These are phyloP conservation scores for Pogoniulus pusillus DNA, from an alignment of 2,797 vertebrate species.

Conservation along the genomic window DNA sequence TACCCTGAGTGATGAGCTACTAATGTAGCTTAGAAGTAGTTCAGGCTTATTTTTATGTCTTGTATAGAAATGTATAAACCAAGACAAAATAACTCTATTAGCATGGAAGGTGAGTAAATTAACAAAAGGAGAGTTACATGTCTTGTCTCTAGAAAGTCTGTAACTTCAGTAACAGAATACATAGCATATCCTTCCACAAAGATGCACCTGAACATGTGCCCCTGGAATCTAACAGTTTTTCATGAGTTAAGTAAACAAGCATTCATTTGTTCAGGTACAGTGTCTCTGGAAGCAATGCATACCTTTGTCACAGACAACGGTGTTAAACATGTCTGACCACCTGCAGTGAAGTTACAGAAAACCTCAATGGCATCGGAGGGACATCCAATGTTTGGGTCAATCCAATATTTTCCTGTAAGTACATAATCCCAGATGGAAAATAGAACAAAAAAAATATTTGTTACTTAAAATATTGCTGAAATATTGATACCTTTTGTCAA, in stretches of 20 bases:
- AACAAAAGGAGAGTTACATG: neutral
- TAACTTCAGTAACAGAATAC: neutral
- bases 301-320: conserved; percentile 89
- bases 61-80: neutral
- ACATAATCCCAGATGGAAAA: conserved; percentile 3
- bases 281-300: neutral
- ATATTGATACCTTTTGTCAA: neutral
- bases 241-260: neutral
- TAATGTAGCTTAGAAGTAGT: neutral
- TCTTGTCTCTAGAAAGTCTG: neutral
- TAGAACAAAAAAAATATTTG: neutral
- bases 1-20: neutral
- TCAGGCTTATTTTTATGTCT: neutral
- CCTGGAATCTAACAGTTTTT: neutral
- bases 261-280: neutral
- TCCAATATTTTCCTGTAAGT: conserved; percentile 91
- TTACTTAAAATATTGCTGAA: neutral
- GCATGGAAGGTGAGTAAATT: neutral
- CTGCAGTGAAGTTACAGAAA: conserved; percentile 96
- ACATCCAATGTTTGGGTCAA: conserved; percentile 97
- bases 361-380: conserved; percentile 94
- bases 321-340: conserved; percentile 93
- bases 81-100: neutral
- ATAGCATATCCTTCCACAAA: neutral
- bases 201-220: neutral